Conservation (phyloP, 2,888 invertebrate species). For the Parnassius mnemosyne region DNA sequence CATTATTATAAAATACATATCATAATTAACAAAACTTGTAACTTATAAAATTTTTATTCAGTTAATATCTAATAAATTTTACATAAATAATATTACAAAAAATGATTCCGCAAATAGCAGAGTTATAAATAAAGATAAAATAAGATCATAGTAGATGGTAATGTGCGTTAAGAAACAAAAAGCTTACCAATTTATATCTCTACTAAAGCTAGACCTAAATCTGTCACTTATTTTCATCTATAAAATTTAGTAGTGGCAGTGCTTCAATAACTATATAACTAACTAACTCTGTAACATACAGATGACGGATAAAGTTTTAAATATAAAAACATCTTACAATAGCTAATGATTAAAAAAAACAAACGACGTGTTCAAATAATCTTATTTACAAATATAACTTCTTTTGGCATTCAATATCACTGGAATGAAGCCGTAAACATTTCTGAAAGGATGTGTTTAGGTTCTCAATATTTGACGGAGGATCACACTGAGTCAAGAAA, state of each 20-base stretch:
- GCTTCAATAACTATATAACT: conserved; percentile 57
- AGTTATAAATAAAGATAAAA: no score
- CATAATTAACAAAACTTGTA: no score
- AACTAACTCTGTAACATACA: conserved; percentile 14
- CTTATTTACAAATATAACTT: conserved; percentile 31
- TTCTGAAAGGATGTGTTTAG: conserved; percentile 19
- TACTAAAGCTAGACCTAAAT: conserved; percentile 41
- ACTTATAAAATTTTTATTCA: no score
- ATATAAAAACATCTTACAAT: conserved; percentile 11
- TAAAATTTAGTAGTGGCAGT: conserved; percentile 69
- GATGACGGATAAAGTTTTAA: conserved; percentile 15
- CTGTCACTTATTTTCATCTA: conserved; percentile 41
- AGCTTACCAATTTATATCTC: conserved; percentile 17
- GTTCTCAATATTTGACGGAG: not conserved
- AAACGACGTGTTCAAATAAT: conserved; percentile 1
- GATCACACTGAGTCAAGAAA: conserved; percentile 7
- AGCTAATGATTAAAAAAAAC: conserved; percentile 9
- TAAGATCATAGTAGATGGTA: not conserved
- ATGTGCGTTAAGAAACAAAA: conserved; percentile 14
- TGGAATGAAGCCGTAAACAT: conserved; percentile 48
- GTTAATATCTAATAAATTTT: no score
- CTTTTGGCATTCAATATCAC: conserved; percentile 66
- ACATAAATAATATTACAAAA: no score
- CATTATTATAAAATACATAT: no score
- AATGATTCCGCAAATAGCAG: no score